Base-by-base conservation (phyloP, 2,113 vertebrate species). In the Anolis carolinensis region DNA sequence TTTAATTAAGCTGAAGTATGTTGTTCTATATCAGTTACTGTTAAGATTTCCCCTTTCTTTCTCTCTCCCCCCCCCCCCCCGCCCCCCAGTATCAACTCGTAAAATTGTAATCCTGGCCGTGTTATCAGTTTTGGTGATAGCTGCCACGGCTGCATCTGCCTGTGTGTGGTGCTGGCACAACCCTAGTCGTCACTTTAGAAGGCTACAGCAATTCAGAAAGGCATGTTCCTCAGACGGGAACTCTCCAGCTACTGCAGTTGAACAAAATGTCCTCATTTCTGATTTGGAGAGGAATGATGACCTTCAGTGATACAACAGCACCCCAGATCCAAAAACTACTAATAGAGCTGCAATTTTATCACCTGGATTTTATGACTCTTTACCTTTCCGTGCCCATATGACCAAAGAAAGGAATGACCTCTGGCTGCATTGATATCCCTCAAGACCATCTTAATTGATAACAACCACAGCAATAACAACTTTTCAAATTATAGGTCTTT, bases 181-280 rank as follows among this genome's bases (percentile, higher is more conserved):
- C 90, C 97, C 96, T 1, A 76, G 86, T 0, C 27, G 2, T 3
- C 67, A 94, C 79, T 96, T 97, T 83, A 92, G 70, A 9, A 95
- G 97, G 30, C 92, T 98, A 23, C 83, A 94, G 5, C 92, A 94
- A 2, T 87, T 97, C 11, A 93, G 96, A 67, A 97, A 94, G 0
- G 90, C 94, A 20, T 98, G 97, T 86, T 97, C 97, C 90, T 94
- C 96, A 86, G 96, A 97, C 83, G 94, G 95, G 21, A 95, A 94
- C 81, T 91, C 96, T 2, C 96, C 97, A 0, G 83, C 91, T 39
- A 83, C 94, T 34, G 92, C 96, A 92, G 94, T 97, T 2, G 98
- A 99, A 83, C 98, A 98, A 94, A 98, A 96, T 63, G 97, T 98
- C 88, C 96, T 99, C 78, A 98, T 99, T 92, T 96, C 97, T 76